Evolutionary conservation across 2,888 invertebrate species (phyloP).

Genomic region (Lingula anatina): DNA sequence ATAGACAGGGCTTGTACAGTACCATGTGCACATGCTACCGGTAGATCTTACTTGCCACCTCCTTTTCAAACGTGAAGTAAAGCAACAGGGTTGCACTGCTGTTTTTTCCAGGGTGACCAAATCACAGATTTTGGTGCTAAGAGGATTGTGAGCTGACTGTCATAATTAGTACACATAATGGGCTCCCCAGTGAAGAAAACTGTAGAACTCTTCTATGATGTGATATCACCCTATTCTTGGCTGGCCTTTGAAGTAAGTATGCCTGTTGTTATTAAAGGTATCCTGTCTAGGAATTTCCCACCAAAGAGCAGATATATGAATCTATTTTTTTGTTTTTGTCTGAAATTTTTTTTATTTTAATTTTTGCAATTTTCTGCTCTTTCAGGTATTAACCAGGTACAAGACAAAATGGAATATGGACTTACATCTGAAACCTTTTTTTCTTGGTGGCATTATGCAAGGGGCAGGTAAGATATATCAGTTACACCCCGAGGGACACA

Average conservation of each 20-base stretch:
- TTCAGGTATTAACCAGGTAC: slow-evolving; percentile 44
- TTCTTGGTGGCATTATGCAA: slow-evolving; percentile 52
- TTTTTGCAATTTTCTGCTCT: slow-evolving; percentile 6
- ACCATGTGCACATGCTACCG: too few relatives aligned
- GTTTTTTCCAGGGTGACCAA: too few relatives aligned
- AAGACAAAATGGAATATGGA: slow-evolving; percentile 49
- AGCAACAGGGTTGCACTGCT: too few relatives aligned
- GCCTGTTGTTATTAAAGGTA: neutral
- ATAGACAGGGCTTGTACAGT: neutral
- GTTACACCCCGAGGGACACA: too few relatives aligned
- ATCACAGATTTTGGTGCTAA: too few relatives aligned
- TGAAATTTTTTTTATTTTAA: too few relatives aligned
- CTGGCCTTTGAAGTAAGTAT: slow-evolving; percentile 53
- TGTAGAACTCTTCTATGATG: slow-evolving; percentile 56
- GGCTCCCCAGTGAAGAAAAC: slow-evolving; percentile 53
- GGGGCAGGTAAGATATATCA: slow-evolving; percentile 27
- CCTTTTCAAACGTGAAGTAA: too few relatives aligned
- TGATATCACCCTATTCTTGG: slow-evolving; percentile 55
- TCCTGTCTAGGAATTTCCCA: too few relatives aligned
- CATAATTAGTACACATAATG: neutral
- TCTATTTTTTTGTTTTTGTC: too few relatives aligned
- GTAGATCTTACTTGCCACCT: too few relatives aligned
- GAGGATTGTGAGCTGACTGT: too few relatives aligned
- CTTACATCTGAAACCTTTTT: slow-evolving; percentile 50
- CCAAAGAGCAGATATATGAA: too few relatives aligned